These are phyloP conservation scores for Pterocles gutturalis DNA, from an alignment of 2,113 vertebrate genomes.

Conservation along the genomic window DNA sequence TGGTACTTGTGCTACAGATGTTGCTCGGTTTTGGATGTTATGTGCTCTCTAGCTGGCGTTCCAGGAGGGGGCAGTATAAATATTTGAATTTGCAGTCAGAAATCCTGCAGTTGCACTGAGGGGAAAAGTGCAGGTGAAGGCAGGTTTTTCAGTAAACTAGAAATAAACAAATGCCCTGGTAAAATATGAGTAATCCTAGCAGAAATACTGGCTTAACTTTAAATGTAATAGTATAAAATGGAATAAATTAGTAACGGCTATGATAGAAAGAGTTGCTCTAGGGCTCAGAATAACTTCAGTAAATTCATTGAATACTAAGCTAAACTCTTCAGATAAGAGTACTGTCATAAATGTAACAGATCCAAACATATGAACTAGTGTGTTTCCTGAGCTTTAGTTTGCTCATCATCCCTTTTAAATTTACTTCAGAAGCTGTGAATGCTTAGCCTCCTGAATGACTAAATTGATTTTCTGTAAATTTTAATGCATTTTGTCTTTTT, in stretches of 20 bases:
- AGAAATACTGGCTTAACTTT: neutral
- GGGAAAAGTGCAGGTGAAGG: neutral
- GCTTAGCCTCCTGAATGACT: neutral
- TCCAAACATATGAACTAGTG: neutral
- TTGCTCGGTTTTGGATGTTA: neutral
- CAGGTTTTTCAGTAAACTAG: neutral
- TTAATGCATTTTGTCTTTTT: neutral
- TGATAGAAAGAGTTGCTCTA: neutral
- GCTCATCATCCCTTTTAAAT: neutral
- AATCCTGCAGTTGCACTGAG: neutral
- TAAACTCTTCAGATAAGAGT: neutral
- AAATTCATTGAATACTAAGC: neutral
- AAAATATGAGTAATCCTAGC: neutral
- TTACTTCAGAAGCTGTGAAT: neutral
- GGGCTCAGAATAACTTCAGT: neutral
- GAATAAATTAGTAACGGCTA: neutral
- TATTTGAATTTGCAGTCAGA: neutral
- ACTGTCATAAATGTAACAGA: neutral
- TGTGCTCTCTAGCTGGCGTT: neutral
- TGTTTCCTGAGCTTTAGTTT: neutral
- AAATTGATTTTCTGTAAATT: neutral
- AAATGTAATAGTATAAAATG: neutral
- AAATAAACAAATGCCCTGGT: neutral
- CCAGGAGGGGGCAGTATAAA: slow-evolving; percentile 13
- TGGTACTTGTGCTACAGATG: neutral